These are phyloP conservation scores for Forbesichthys papilliferus DNA, from an alignment of 2,113 vertebrate species.

Conservation along the genomic window DNA sequence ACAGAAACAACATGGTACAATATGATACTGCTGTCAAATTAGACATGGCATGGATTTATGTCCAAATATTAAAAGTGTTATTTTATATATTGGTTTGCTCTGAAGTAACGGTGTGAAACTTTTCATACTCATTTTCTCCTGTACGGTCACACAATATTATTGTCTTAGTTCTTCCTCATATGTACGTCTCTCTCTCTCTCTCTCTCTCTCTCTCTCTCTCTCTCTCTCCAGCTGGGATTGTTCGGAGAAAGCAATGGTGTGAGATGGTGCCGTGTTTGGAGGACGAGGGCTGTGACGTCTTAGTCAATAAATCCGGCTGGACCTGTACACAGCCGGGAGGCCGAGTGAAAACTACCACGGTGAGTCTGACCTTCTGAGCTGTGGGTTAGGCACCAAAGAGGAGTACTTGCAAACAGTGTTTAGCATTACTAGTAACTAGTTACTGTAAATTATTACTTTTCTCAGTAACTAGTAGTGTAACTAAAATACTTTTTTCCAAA, in stretches of 20 bases:
- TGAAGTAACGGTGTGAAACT: background rate
- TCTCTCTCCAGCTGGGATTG: slow-evolving; percentile 85
- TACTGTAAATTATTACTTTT: too few relatives aligned
- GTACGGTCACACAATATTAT: background rate
- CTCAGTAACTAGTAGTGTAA: too few relatives aligned
- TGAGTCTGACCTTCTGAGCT: slow-evolving; percentile 62
- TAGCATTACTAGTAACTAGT: too few relatives aligned
- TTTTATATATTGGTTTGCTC: too few relatives aligned
- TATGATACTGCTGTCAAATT: too few relatives aligned
- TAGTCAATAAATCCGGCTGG: slow-evolving; percentile 98
- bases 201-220: slow-evolving; percentile 1
- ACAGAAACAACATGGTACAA: too few relatives aligned
- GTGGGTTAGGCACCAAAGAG: too few relatives aligned
- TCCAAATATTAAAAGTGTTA: slow-evolving; percentile 12
- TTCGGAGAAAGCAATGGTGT: slow-evolving; percentile 97
- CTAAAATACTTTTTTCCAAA: too few relatives aligned
- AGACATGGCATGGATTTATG: slow-evolving; percentile 37
- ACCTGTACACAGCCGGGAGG: slow-evolving; percentile 98
- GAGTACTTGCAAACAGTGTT: too few relatives aligned
- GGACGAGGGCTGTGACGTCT: slow-evolving; percentile 94
- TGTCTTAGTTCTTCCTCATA: slow-evolving; percentile 23
- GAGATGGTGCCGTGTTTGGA: slow-evolving; percentile 99
- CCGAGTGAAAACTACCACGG: slow-evolving; percentile 97
- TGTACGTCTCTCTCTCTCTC: background rate
- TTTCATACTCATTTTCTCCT: slow-evolving; percentile 26